Percentiles rank a stretch among this genome's conserved stretches.
phyloP scores from a whole-genome alignment of 2,888 invertebrate species.

The Gastracanthus pulcherrimus region DNA sequence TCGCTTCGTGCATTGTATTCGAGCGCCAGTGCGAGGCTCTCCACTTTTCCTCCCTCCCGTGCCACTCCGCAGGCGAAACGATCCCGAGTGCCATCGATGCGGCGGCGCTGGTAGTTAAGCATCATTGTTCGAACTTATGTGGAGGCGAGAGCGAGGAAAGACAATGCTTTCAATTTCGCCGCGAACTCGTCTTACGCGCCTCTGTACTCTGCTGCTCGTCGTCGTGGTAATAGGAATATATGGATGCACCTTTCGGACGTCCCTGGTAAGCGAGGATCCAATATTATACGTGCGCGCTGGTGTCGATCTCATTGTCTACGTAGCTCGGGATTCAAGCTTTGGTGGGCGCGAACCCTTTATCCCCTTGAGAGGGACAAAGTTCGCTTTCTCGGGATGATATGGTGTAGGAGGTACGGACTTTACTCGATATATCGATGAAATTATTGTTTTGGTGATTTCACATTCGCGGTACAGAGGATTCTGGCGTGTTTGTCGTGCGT shows the following conservation, averaged over 20 bases:
- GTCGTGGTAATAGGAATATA: neutral
- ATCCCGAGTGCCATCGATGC: slow-evolving; percentile 45
- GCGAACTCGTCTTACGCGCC: slow-evolving; percentile 16
- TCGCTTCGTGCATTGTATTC: no score
- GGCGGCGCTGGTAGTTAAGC: slow-evolving; percentile 29
- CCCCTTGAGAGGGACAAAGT: neutral
- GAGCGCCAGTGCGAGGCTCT: neutral
- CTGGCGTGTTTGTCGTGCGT: neutral
- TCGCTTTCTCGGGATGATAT: neutral
- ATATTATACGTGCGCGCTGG: neutral
- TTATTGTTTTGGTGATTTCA: slow-evolving; percentile 3
- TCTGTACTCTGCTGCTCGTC: neutral
- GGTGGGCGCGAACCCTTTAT: neutral
- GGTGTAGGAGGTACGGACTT: neutral
- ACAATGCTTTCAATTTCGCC: slow-evolving; percentile 46
- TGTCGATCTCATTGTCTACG: slow-evolving; percentile 18
- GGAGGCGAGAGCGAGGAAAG: slow-evolving; percentile 5
- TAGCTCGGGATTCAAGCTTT: neutral
- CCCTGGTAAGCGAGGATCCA: neutral
- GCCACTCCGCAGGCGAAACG: neutral
- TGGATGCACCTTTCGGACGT: neutral
- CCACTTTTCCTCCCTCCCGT: no score
- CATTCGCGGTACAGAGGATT: neutral
- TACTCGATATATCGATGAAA: neutral
- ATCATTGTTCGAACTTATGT: slow-evolving; percentile 39